Percentiles rank a stretch among this genome's conserved stretches.
Evolutionary conservation across 2,797 vertebrate genomes (phyloP).

Genomic region (Gallinago solitaria): DNA sequence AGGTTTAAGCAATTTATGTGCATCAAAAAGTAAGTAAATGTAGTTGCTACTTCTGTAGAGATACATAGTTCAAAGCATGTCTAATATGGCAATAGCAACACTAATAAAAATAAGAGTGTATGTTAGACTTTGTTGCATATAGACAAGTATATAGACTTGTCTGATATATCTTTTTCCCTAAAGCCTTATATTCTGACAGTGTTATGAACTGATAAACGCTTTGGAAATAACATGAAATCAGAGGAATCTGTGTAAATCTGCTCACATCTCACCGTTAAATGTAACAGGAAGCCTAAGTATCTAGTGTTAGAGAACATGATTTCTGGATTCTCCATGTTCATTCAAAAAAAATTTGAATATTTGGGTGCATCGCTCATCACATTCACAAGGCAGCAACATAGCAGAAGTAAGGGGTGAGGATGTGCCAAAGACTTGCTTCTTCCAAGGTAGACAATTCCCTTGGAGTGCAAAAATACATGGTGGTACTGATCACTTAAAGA

Average conservation of each 20-base stretch:
- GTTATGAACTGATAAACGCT: background rate
- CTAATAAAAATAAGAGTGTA: background rate
- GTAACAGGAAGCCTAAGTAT: background rate
- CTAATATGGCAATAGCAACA: background rate
- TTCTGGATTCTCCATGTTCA: background rate
- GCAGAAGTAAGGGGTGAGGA: background rate
- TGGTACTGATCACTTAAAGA: background rate
- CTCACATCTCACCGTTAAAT: background rate
- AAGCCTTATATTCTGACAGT: background rate
- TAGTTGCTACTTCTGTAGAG: background rate
- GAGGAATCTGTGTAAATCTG: background rate
- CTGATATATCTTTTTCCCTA: background rate
- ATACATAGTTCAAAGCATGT: background rate
- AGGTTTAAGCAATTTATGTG: background rate
- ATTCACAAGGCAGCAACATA: background rate
- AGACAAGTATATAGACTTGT: background rate
- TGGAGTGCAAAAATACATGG: background rate
- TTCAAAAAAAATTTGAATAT: background rate
- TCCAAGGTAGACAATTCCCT: background rate
- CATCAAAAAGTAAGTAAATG: background rate
- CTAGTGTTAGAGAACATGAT: background rate
- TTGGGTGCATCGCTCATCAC: background rate
- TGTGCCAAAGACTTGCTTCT: fast-evolving
- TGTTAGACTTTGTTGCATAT: background rate
- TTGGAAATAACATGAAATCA: background rate